phyloP scores from a whole-genome alignment of 1,140 invertebrate genomes.

The Epicauta chinensis region DNA sequence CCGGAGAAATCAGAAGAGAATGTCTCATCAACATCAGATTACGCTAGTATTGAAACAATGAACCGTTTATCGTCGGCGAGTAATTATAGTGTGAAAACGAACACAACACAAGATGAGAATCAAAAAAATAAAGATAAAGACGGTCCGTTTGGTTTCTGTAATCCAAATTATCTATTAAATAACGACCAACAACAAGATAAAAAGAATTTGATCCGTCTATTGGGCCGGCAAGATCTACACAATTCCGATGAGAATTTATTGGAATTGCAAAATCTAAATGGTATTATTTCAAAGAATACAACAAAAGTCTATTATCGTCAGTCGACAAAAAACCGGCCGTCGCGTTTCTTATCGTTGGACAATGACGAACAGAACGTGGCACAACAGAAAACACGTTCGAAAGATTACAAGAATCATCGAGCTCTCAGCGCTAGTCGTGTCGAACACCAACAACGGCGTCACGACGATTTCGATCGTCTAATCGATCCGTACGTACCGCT shows the following conservation, averaged over 20 bases:
- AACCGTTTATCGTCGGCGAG: slow-evolving; percentile 52
- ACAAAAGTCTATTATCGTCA: slow-evolving; percentile 35
- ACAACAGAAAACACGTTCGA: slow-evolving; percentile 21
- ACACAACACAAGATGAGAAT: slow-evolving; percentile 40
- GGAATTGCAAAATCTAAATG: slow-evolving; percentile 35
- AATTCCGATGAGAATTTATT: slow-evolving; percentile 39
- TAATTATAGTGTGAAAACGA: slow-evolving; percentile 42
- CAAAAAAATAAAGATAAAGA: slow-evolving; percentile 38
- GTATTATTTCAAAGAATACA: slow-evolving; percentile 28
- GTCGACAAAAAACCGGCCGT: slow-evolving; percentile 34
- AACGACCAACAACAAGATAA: no score
- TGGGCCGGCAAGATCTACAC: no score
- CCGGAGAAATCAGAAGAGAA: slow-evolving; percentile 56
- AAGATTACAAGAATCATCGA: slow-evolving; percentile 27
- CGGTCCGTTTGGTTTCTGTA: slow-evolving; percentile 59
- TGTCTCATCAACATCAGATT: slow-evolving; percentile 65
- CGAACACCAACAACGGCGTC: slow-evolving; percentile 38
- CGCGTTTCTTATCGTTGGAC: slow-evolving; percentile 41
- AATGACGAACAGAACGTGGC: slow-evolving; percentile 33
- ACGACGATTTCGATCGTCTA: slow-evolving; percentile 9
- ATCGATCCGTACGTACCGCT: slow-evolving; percentile 47
- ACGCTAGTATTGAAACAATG: slow-evolving; percentile 65
- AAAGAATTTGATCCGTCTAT: no score
- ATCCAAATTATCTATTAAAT: slow-evolving; percentile 56
- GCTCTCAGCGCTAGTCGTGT: slow-evolving; percentile 46